Conservation (phyloP, 2,888 invertebrate genomes). For the Tholera decimalis region DNA sequence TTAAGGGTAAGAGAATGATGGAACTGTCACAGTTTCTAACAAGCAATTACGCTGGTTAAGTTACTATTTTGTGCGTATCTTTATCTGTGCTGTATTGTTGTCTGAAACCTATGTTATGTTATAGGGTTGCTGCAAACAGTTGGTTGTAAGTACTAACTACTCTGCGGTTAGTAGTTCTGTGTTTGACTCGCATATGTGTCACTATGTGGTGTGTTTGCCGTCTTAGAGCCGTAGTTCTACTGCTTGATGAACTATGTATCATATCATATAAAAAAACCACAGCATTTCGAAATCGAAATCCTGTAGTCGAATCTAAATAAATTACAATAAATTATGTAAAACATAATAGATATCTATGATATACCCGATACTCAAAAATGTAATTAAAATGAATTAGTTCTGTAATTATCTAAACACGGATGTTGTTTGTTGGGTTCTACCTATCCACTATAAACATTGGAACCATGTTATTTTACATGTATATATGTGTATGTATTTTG, state of each 20-base stretch:
- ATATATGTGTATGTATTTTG: too few relatives aligned
- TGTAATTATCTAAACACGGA: neutral
- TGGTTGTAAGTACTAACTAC: conserved; percentile 11
- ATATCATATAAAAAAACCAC: neutral
- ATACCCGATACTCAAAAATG: neutral
- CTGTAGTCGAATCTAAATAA: too few relatives aligned
- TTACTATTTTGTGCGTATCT: neutral
- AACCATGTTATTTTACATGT: conserved; percentile 15
- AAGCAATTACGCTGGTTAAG: too few relatives aligned
- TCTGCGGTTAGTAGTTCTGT: conserved; percentile 35
- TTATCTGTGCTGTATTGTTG: neutral
- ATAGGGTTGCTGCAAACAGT: neutral
- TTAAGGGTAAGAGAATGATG: too few relatives aligned
- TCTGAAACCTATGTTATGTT: neutral
- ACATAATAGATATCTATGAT: too few relatives aligned
- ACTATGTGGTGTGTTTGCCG: conserved; percentile 14
- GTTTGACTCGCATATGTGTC: conserved; percentile 17
- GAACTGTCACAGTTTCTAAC: too few relatives aligned
- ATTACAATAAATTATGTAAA: too few relatives aligned
- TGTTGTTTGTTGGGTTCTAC: neutral
- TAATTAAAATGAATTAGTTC: too few relatives aligned
- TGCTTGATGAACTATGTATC: conserved; percentile 11
- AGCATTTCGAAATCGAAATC: neutral
- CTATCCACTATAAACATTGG: conserved; percentile 8
- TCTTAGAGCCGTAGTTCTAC: conserved; percentile 3